phyloP scores from a whole-genome alignment of 2,797 vertebrate genomes.

The Smutsia temminckii region DNA sequence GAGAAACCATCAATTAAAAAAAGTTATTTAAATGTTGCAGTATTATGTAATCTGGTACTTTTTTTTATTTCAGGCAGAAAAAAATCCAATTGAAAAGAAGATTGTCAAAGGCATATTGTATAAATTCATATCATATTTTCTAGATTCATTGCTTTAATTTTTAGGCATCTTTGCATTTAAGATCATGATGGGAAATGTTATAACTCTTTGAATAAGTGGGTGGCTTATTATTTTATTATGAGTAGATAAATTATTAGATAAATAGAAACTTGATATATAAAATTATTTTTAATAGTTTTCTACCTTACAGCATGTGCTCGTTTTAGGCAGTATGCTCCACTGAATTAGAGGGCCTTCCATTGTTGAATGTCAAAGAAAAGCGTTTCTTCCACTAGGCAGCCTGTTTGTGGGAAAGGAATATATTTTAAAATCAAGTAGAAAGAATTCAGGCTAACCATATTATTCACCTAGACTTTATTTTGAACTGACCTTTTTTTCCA shows the following conservation, averaged over 20 bases:
- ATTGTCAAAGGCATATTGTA: not conserved
- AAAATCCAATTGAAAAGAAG: not conserved
- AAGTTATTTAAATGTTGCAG: not conserved
- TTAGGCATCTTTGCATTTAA: not conserved
- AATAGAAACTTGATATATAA: not conserved
- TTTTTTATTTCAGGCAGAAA: not conserved
- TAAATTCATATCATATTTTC: not conserved
- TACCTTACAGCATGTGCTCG: not conserved
- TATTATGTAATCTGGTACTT: slow-evolving; percentile 12
- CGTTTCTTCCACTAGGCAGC: slow-evolving; percentile 51
- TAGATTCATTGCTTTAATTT: not conserved
- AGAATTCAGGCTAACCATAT: slow-evolving; percentile 44
- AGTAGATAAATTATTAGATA: not conserved
- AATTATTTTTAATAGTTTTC: not conserved
- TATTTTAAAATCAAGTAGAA: slow-evolving; percentile 70
- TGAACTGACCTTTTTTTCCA: slow-evolving; percentile 60
- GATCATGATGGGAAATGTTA: not conserved
- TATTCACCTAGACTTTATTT: slow-evolving; percentile 63
- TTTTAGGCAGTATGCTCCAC: not conserved
- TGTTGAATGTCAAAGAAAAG: slow-evolving; percentile 39
- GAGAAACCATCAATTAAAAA: not conserved
- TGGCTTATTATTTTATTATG: slow-evolving; percentile 5
- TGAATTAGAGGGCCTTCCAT: slow-evolving; percentile 1
- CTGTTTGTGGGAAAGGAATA: slow-evolving; percentile 40
- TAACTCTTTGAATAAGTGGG: not conserved